Percentiles rank a stretch among this genome's conserved stretches.
These are phyloP conservation scores for Ormia ochracea DNA, from an alignment of 2,888 invertebrate genomes.

Conservation along the genomic window DNA sequence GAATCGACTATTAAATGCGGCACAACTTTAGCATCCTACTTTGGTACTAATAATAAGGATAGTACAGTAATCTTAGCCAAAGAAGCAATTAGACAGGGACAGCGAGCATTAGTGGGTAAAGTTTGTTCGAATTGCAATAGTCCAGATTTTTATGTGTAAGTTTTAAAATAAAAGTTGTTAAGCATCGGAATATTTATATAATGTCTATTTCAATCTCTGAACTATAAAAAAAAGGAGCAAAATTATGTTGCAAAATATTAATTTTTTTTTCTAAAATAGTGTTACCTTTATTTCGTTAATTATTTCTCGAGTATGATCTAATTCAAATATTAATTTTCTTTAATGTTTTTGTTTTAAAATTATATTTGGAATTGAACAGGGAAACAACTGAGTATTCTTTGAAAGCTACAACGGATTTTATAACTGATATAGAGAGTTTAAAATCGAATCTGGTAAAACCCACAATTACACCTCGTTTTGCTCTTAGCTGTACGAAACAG, in stretches of 20 bases:
- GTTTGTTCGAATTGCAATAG: slow-evolving; percentile 78
- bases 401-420: slow-evolving; percentile 80
- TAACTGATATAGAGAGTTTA: slow-evolving; percentile 79
- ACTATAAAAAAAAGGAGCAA: too few relatives aligned
- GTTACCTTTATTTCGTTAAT: background rate
- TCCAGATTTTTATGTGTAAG: slow-evolving; percentile 75
- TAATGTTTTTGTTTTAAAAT: background rate
- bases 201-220: too few relatives aligned
- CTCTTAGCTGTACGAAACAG: slow-evolving; percentile 85
- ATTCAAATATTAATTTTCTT: background rate
- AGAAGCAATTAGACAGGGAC: slow-evolving; percentile 82
- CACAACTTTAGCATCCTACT: slow-evolving; percentile 93
- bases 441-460: slow-evolving; percentile 83
- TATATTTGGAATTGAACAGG: slow-evolving; percentile 77
- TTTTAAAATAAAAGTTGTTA: background rate
- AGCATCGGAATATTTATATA: background rate
- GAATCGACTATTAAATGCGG: slow-evolving; percentile 85
- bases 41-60: slow-evolving; percentile 86
- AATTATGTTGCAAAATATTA: too few relatives aligned
- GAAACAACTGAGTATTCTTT: slow-evolving; percentile 83
- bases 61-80: slow-evolving; percentile 85
- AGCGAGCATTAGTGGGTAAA: slow-evolving; percentile 92
- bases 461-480: slow-evolving; percentile 91
- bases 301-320: background rate
- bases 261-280: too few relatives aligned